Base-by-base conservation (phyloP, 2,113 vertebrate species). In the Channa maculata region DNA sequence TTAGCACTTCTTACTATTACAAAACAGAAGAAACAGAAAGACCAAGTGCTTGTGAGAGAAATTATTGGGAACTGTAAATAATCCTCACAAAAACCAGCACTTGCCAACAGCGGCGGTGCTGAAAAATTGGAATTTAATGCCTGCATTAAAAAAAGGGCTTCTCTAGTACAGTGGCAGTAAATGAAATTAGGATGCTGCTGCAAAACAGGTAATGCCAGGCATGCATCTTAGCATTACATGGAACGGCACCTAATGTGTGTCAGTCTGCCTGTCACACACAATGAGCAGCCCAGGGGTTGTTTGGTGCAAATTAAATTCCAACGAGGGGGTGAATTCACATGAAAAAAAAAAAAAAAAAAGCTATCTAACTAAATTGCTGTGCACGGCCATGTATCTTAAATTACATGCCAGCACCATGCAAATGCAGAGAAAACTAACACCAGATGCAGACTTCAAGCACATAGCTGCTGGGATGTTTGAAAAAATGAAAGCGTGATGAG, bases 351-450 rank as follows among this genome's bases (percentile, higher is more conserved):
- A 44, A 60, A 59, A 84, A 74, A 62, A 69, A 86, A 57, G 70
- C 77, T 53, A 75, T 80, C 75, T 89, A 89, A 93, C 93, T 92
- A 91, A 91, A 93, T 83, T 88, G 73, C 79, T 65, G 66, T 83
- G 87, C 88, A 80, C 41, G 70, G 81, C 59, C 85, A 83, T 88
- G 86, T 92, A 82, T 83, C 77, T 86, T 89, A 80, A 90, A 91
- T 92, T 82, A 89, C 88, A 90, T 63, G 59, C 77, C 89, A 85
- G 33, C 64, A 77, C 71, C 89, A 80, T 85, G 86, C 71, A 77
- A 86, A 90, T 81, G 67, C 33, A 36, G 64, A 39, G 24, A 80
- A 45, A 76, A 79, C 58, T 11, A 57, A 64, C 73, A 69, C n/a
- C 52, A 64, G 82, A 52, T 64, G 73, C 69, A 66, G 71, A 64